A percentile compares a stretch with the other conserved stretches of the same genome.
Conservation (phyloP, 2,113 vertebrate genomes). For the Rissa tridactyla region DNA sequence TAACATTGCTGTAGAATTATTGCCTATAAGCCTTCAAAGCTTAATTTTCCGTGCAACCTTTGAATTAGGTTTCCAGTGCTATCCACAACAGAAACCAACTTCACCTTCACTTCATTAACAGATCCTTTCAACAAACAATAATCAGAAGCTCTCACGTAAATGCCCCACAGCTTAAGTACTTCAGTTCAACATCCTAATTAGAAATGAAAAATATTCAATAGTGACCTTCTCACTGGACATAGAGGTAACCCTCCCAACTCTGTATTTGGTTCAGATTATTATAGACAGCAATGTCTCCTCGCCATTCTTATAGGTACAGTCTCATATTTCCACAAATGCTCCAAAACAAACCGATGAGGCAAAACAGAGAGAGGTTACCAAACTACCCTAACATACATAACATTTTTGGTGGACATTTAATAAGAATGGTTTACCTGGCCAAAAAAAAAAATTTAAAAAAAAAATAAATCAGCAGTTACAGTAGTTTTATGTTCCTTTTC, state of each 20-base stretch:
- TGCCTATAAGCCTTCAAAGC: not conserved
- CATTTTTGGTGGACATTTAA: not conserved
- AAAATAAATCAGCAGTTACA: not conserved
- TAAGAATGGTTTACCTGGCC: not conserved
- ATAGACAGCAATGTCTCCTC: not conserved
- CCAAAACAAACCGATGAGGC: not conserved
- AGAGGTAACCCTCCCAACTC: not conserved
- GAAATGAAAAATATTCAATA: not conserved
- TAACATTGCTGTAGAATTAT: not conserved
- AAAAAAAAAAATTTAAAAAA: not conserved
- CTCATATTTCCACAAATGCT: not conserved
- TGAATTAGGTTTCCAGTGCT: not conserved
- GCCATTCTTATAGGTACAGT: not conserved
- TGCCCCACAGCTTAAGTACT: not conserved
- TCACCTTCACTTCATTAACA: not conserved
- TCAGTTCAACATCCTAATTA: not conserved
- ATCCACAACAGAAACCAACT: not conserved
- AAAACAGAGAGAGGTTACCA: not conserved
- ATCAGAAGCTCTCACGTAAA: not conserved
- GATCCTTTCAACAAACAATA: not conserved
- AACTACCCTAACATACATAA: not conserved
- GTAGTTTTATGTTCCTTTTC: not conserved
- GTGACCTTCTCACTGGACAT: not conserved
- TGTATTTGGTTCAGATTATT: not conserved
- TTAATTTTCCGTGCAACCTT: not conserved